These are phyloP conservation scores for Nannobrachium achirus DNA, from an alignment of 2,113 vertebrate species.

Conservation along the genomic window DNA sequence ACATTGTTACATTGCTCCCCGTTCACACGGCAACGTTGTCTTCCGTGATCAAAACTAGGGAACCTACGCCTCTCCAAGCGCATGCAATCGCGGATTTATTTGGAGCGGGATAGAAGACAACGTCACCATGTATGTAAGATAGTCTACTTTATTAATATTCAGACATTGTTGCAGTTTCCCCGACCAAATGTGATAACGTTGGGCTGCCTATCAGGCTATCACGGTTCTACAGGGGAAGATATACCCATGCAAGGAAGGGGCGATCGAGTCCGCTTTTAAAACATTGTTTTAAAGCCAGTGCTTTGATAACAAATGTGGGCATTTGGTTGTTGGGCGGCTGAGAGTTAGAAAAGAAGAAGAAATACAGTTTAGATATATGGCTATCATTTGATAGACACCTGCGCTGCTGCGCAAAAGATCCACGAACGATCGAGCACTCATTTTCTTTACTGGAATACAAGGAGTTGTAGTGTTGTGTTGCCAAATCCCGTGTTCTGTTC, in stretches of 20 bases:
- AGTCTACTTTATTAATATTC: background rate
- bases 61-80: slow-evolving; percentile 24
- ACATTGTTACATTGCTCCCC: slow-evolving; percentile 13
- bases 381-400: slow-evolving; percentile 43
- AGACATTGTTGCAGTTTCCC: background rate
- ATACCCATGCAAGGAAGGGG: too few species aligned
- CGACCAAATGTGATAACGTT: background rate
- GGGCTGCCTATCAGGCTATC: too few species aligned
- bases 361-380: background rate
- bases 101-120: slow-evolving; percentile 20
- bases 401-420: slow-evolving; percentile 24
- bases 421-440: slow-evolving; percentile 30
- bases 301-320: background rate
- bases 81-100: slow-evolving; percentile 2
- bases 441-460: slow-evolving; percentile 19
- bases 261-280: background rate
- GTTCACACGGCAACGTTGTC: slow-evolving; percentile 48
- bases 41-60: slow-evolving; percentile 50
- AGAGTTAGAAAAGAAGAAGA: too few species aligned
- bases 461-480: slow-evolving; percentile 9
- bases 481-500: slow-evolving; percentile 66
- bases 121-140: slow-evolving; percentile 41
- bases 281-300: background rate
- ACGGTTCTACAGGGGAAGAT: slow-evolving; percentile 2
- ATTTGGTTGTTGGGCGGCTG: background rate